Conservation (phyloP, 1,140 invertebrate species). For the Pteromalus puparum region DNA sequence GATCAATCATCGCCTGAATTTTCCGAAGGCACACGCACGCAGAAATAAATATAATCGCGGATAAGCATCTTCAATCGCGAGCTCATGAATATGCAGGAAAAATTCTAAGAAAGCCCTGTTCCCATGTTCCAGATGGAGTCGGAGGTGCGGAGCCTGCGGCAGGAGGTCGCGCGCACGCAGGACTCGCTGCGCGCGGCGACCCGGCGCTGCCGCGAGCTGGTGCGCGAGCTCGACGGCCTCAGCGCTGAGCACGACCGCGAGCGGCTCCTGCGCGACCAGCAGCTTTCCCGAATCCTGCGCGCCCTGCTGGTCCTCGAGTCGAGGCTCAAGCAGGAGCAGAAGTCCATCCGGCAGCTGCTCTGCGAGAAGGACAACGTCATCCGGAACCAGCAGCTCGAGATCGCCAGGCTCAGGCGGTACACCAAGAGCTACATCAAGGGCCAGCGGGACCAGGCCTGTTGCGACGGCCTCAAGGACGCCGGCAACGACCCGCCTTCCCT, state of each 20-base stretch:
- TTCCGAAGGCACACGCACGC: too few species aligned
- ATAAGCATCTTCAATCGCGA: too few species aligned
- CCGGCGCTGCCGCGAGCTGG: slow-evolving; percentile 76
- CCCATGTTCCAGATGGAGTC: slow-evolving; percentile 78
- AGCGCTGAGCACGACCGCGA: slow-evolving; percentile 79
- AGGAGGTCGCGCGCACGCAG: slow-evolving; percentile 76
- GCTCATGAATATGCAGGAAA: too few species aligned
- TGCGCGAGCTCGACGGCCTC: slow-evolving; percentile 78
- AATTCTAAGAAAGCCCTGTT: neutral
- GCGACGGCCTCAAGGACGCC: slow-evolving; percentile 69
- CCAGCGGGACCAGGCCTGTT: slow-evolving; percentile 60
- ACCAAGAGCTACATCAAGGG: slow-evolving; percentile 78
- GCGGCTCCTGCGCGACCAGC: slow-evolving; percentile 79
- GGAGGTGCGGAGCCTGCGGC: slow-evolving; percentile 79
- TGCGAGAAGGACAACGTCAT: slow-evolving; percentile 84
- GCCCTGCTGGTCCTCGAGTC: slow-evolving; percentile 83
- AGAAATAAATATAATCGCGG: too few species aligned
- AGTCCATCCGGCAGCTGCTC: slow-evolving; percentile 81
- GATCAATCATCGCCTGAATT: too few species aligned
- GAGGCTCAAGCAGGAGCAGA: slow-evolving; percentile 84
- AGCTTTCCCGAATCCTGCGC: slow-evolving; percentile 81
- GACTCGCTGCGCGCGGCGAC: slow-evolving; percentile 73
- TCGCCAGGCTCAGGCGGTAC: slow-evolving; percentile 79
- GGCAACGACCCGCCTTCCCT: slow-evolving; percentile 73
- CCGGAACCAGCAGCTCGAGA: slow-evolving; percentile 81